Conservation (phyloP, 2,797 vertebrate genomes). For the Helicolenus hilgendorfi region DNA sequence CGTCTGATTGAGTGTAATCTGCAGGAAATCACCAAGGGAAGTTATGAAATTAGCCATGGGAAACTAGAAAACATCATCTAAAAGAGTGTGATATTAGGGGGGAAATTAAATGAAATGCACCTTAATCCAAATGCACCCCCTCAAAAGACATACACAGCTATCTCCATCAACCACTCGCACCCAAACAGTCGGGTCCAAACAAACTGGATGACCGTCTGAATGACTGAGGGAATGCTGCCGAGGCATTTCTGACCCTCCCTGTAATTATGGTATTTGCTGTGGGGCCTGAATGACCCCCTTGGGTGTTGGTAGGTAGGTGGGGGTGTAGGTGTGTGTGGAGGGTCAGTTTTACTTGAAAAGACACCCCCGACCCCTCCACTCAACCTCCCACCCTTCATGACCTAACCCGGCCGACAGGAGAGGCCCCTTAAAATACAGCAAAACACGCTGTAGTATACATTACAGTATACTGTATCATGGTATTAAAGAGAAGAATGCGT, state of each 20-base stretch:
- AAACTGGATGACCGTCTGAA: neutral
- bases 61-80: neutral
- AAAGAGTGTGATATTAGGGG: neutral
- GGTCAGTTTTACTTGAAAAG: slow-evolving; percentile 22
- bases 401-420: neutral
- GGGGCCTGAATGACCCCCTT: slow-evolving; percentile 51
- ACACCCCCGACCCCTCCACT: neutral
- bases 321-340: neutral
- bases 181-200: neutral
- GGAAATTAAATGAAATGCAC: neutral
- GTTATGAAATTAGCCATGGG: neutral
- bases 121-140: neutral
- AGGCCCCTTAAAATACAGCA: neutral
- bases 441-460: neutral
- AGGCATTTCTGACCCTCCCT: slow-evolving; percentile 58
- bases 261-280: slow-evolving; percentile 67
- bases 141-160: neutral
- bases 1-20: neutral
- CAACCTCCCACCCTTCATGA: slow-evolving; percentile 5
- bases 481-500: neutral
- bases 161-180: neutral
- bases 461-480: too few species aligned
- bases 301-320: slow-evolving; percentile 10
- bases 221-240: slow-evolving; percentile 11
- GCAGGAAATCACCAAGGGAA: neutral